Percentiles rank a stretch among this genome's conserved stretches.
phyloP scores from a whole-genome alignment of 1,140 invertebrate species.

The Phymastichus coffea region DNA sequence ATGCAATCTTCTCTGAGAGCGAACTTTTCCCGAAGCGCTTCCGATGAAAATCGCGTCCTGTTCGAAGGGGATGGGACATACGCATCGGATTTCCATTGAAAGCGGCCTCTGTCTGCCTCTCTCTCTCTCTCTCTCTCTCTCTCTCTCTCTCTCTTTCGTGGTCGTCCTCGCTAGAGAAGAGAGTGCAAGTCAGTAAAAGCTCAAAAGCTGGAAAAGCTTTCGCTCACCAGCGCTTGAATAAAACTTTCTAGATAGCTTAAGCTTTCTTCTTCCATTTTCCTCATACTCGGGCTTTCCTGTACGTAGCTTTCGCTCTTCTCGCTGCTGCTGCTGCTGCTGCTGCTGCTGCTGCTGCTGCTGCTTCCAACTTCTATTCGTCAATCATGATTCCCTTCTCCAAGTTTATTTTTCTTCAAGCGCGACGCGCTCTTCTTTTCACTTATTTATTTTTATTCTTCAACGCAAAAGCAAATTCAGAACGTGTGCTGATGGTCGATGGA shows the following conservation, averaged over 20 bases:
- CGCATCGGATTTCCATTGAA: constrained; percentile 36
- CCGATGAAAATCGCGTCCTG: constrained; percentile 12
- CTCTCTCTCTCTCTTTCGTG: neutral
- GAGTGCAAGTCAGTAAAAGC: constrained; percentile 41
- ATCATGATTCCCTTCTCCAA: too few species aligned
- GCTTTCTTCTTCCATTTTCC: constrained; percentile 30
- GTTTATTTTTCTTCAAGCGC: too few species aligned
- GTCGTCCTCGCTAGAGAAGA: constrained; percentile 16
- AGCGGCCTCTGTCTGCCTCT: too few species aligned
- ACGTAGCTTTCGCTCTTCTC: constrained; percentile 16
- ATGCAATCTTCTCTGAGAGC: constrained; percentile 15
- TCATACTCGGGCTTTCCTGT: constrained; percentile 4
- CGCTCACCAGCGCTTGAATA: constrained; percentile 35
- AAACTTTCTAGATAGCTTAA: constrained; percentile 43
- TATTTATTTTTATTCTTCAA: too few species aligned
- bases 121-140: too few species aligned
- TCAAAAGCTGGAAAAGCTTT: constrained; percentile 45
- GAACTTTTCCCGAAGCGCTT: constrained; percentile 11
- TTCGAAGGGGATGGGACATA: constrained; percentile 19
- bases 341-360: constrained; percentile 5
- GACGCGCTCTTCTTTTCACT: too few species aligned
- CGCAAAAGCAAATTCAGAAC: too few species aligned
- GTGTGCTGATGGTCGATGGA: too few species aligned
- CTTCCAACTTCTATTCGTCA: constrained; percentile 15
- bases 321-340: neutral